Evolutionary conservation across 2,113 vertebrate species (phyloP).

Genomic region (Vidua macroura): DNA sequence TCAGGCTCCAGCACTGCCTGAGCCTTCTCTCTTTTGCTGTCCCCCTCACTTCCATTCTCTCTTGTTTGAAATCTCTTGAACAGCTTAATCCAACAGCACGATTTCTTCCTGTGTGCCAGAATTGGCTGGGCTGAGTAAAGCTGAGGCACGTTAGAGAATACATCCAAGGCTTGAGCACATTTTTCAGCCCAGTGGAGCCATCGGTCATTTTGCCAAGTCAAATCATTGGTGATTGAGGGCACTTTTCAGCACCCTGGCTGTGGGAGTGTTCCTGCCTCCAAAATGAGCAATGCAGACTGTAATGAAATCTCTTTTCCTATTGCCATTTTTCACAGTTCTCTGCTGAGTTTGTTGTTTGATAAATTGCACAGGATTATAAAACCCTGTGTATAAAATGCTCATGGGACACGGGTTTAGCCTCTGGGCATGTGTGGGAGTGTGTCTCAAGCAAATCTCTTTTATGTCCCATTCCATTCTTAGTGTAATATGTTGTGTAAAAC

Average conservation of each 20-base stretch:
- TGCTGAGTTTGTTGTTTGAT: neutral
- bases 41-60: neutral
- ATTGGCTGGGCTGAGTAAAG: neutral
- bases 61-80: neutral
- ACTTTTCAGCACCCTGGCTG: neutral
- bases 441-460: neutral
- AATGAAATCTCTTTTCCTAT: neutral
- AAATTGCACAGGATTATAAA: neutral
- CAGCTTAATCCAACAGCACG: neutral
- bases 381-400: neutral
- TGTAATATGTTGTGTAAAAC: neutral
- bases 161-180: neutral
- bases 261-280: neutral
- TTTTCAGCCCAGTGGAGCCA: neutral
- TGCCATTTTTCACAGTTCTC: neutral
- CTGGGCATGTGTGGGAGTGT: neutral
- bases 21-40: neutral
- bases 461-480: neutral
- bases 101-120: neutral
- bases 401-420: neutral
- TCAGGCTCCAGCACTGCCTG: neutral
- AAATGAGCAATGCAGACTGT: neutral
- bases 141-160: neutral
- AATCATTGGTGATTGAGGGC: neutral
- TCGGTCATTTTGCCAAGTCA: neutral